Evolutionary conservation across 2,797 vertebrate genomes (phyloP).

Genomic region (Typhlichthys eigenmanni): DNA sequence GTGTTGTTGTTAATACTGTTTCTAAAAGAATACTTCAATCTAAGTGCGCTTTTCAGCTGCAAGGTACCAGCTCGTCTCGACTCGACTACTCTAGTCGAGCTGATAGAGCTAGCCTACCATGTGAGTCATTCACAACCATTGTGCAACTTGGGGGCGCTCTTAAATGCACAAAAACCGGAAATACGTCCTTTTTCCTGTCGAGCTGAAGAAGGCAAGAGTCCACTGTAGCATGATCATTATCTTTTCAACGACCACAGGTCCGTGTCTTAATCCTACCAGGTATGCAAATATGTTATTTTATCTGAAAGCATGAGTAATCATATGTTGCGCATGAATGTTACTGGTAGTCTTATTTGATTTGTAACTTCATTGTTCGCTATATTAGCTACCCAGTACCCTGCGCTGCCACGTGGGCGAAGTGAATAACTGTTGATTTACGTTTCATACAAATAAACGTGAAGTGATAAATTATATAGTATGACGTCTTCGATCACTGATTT

Average conservation of each 20-base stretch:
- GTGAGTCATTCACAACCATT: conserved; percentile 1
- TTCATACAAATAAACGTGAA: no score
- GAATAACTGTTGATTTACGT: no score
- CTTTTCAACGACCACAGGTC: neutral
- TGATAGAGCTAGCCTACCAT: no score
- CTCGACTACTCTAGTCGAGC: no score
- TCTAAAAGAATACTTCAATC: no score
- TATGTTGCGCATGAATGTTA: neutral
- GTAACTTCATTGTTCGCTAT: neutral
- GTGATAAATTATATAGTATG: no score
- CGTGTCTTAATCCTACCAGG: neutral
- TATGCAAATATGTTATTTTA: neutral
- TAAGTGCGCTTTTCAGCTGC: no score
- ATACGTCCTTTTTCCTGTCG: neutral
- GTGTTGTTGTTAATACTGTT: no score
- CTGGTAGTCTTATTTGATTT: no score
- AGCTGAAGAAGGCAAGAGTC: neutral
- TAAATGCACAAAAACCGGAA: conserved; percentile 37
- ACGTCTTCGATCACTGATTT: no score
- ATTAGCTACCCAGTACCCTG: conserved; percentile 32
- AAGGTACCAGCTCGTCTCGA: no score
- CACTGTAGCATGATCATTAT: accelerated
- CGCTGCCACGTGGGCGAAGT: conserved; percentile 50
- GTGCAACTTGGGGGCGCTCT: conserved; percentile 50
- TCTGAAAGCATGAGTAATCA: no score